phyloP scores from a whole-genome alignment of 2,888 invertebrate species.

The Panopea generosa region DNA sequence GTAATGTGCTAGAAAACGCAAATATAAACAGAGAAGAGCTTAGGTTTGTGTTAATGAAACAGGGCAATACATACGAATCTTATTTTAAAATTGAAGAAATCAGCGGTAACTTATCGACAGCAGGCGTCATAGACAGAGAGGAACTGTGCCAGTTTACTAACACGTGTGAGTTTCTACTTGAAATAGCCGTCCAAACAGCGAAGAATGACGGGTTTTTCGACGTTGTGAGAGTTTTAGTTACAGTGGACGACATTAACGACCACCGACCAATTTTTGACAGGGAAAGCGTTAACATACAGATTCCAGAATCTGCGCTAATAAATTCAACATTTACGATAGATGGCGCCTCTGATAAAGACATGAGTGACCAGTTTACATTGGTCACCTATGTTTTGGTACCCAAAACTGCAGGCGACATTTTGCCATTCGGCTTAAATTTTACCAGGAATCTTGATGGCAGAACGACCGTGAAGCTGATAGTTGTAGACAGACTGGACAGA shows the following conservation, averaged over 20 bases:
- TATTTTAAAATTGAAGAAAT: conserved; percentile 59
- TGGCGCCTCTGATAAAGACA: conserved; percentile 68
- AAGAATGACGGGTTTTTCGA: conserved; percentile 65
- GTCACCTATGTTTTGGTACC: conserved; percentile 61
- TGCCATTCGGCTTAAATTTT: conserved; percentile 63
- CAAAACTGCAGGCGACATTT: conserved; percentile 22
- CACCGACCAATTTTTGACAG: conserved; percentile 71
- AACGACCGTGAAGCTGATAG: conserved; percentile 63
- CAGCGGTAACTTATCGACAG: conserved; percentile 61
- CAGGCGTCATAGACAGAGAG: conserved; percentile 63
- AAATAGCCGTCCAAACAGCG: conserved; percentile 65
- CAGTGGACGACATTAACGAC: conserved; percentile 76
- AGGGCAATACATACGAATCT: conserved; percentile 41
- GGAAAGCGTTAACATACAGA: conserved; percentile 41
- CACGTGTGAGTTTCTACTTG: conserved; percentile 52
- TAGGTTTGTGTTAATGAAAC: conserved; percentile 39
- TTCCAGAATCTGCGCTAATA: conserved; percentile 65
- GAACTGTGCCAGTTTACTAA: conserved; percentile 61
- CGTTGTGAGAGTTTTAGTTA: conserved; percentile 68
- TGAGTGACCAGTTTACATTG: conserved; percentile 61
- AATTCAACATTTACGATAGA: conserved; percentile 63
- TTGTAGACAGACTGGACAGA: conserved; percentile 66
- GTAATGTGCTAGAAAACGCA: conserved; percentile 65
- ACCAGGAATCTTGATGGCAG: conserved; percentile 68
- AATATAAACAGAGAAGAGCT: conserved; percentile 52